A percentile compares a stretch with the other conserved stretches of the same genome.
These are phyloP conservation scores for Drosophila setifemur DNA, from an alignment of 1,140 invertebrate species.

Conservation along the genomic window DNA sequence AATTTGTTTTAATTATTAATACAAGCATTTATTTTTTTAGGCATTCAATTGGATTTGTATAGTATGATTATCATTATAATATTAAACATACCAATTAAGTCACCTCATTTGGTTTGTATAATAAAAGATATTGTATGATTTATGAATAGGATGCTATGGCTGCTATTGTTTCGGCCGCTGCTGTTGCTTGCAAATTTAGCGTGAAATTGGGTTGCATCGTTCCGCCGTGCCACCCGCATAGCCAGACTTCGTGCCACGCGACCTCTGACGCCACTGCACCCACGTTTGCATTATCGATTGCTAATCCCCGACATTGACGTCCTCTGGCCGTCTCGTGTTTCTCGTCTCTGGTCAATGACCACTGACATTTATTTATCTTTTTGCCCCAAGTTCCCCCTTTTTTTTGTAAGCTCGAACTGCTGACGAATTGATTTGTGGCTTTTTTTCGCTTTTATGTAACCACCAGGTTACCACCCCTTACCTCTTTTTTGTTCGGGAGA, in stretches of 20 bases:
- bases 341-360: conserved; percentile 31
- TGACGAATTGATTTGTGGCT: conserved; percentile 28
- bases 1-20: neutral
- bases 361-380: conserved; percentile 12
- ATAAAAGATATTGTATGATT: neutral
- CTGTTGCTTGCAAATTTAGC: conserved; percentile 41
- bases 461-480: neutral
- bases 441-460: neutral
- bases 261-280: conserved; percentile 50
- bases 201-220: conserved; percentile 56
- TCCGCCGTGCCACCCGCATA: conserved; percentile 17
- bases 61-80: neutral
- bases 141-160: neutral
- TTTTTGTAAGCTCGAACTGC: neutral
- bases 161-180: conserved; percentile 3
- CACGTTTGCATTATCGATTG: conserved; percentile 60
- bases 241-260: conserved; percentile 20
- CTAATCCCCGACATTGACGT: conserved; percentile 26
- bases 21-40: neutral
- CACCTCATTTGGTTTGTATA: neutral
- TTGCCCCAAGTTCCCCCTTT: too few relatives aligned
- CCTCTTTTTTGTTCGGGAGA: too few relatives aligned
- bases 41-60: neutral
- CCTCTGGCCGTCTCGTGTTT: conserved; percentile 28
- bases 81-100: neutral